These are phyloP conservation scores for Heliocidaris erythrogramma DNA, from an alignment of 35 echinoderm and acorn worm genomes.

Conservation along the genomic window DNA sequence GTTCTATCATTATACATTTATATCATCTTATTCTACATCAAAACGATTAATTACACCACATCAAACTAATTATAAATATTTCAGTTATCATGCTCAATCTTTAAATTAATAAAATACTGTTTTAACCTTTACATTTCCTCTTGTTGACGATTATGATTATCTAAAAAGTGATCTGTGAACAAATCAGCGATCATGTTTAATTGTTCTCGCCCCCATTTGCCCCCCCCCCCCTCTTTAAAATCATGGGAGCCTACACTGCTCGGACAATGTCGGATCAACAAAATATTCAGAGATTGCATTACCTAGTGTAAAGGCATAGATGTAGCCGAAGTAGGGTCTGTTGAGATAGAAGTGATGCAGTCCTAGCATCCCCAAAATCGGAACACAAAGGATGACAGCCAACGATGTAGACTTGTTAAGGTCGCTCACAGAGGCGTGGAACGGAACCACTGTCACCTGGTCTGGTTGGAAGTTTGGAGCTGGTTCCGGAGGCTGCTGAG, in stretches of 20 bases:
- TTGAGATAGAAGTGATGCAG: constrained; percentile 77
- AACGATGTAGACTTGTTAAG: constrained; percentile 14
- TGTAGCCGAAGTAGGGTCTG: constrained; percentile 51
- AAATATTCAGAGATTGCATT: neutral
- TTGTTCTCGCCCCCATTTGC: neutral
- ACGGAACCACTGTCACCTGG: constrained; percentile 12
- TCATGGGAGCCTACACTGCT: neutral
- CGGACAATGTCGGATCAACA: neutral
- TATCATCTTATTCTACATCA: no score
- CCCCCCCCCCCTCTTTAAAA: neutral
- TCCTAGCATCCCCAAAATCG: constrained; percentile 50
- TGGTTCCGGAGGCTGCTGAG: neutral
- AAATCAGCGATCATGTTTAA: no score
- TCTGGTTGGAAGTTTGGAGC: neutral
- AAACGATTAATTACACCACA: no score
- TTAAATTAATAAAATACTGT: no score
- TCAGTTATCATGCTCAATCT: no score
- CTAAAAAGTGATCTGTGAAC: neutral
- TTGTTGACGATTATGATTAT: neutral
- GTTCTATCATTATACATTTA: no score
- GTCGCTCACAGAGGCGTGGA: neutral
- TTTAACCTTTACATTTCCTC: no score
- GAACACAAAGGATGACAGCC: constrained; percentile 39
- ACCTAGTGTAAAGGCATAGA: constrained; percentile 60
- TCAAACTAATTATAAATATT: no score